Conservation (phyloP, 2,113 vertebrate genomes). For the Scomber japonicus region DNA sequence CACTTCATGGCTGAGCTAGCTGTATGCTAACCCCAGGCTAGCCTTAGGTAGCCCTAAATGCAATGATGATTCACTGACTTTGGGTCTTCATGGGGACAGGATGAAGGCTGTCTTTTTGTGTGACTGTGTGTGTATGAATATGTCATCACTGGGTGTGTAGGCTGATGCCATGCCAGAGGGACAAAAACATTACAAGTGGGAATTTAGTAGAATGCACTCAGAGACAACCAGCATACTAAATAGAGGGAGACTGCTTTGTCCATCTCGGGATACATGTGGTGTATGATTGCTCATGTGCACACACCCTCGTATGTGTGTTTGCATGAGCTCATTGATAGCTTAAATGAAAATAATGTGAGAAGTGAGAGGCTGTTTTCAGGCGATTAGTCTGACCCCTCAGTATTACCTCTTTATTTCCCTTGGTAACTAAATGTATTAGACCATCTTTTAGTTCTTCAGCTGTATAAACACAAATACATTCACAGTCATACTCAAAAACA, state of each 20-base stretch:
- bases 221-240: slow-evolving; percentile 24
- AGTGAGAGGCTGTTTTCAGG: slow-evolving; percentile 62
- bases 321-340: slow-evolving; percentile 40
- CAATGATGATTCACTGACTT: slow-evolving; percentile 61
- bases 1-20: slow-evolving; percentile 48
- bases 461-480: slow-evolving; percentile 12
- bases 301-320: slow-evolving; percentile 6
- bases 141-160: slow-evolving; percentile 18
- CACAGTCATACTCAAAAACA: slow-evolving; percentile 14
- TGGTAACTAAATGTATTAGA: slow-evolving; percentile 73
- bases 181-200: slow-evolving; percentile 27
- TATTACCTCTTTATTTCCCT: slow-evolving; percentile 79
- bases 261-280: slow-evolving; percentile 5
- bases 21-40: slow-evolving; percentile 34
- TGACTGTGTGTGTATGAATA: neutral
- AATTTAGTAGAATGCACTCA: slow-evolving; percentile 37
- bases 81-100: slow-evolving; percentile 35
- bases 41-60: slow-evolving; percentile 60
- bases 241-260: slow-evolving; percentile 22
- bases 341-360: slow-evolving; percentile 64
- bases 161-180: slow-evolving; percentile 34
- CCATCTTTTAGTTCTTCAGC: slow-evolving; percentile 60
- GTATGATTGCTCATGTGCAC: slow-evolving; percentile 3
- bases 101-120: neutral
- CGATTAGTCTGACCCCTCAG: slow-evolving; percentile 70